Evolutionary conservation across 2,797 vertebrate genomes (phyloP).

Genomic region (Xiphorhynchus erythropygius): DNA sequence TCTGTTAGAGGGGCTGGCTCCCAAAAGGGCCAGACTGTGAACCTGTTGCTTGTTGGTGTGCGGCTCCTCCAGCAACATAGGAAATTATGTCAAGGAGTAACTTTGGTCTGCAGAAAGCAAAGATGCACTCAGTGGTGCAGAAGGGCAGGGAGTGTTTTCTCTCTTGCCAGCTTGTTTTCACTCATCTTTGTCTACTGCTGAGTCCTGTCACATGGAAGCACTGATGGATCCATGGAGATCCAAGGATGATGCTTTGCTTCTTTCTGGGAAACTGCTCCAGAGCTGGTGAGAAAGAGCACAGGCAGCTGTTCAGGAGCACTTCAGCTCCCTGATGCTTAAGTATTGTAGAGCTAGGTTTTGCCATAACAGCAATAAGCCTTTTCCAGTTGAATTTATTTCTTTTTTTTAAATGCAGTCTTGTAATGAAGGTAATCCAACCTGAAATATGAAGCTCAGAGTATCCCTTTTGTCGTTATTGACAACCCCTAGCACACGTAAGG

Average conservation of each 20-base stretch:
- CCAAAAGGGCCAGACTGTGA: neutral
- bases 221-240: neutral
- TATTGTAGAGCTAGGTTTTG: neutral
- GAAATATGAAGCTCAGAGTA: slow-evolving; percentile 49
- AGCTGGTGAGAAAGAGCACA: neutral
- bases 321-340: neutral
- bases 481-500: slow-evolving; percentile 32
- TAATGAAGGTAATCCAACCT: slow-evolving; percentile 54
- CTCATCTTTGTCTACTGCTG: neutral
- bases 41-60: slow-evolving; percentile 22
- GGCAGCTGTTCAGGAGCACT: slow-evolving; percentile 3
- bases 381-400: slow-evolving; percentile 3
- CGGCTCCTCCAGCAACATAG: neutral
- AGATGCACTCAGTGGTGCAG: neutral
- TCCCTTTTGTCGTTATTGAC: slow-evolving; percentile 29
- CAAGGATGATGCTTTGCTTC: neutral
- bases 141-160: neutral
- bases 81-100: neutral
- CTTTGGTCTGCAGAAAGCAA: neutral
- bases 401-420: neutral
- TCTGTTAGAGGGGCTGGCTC: neutral
- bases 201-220: slow-evolving; percentile 2
- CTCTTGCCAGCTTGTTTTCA: neutral
- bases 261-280: neutral
- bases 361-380: neutral